These are phyloP conservation scores for Drosophila chauvacae DNA, from an alignment of 1,140 invertebrate species.

Conservation along the genomic window DNA sequence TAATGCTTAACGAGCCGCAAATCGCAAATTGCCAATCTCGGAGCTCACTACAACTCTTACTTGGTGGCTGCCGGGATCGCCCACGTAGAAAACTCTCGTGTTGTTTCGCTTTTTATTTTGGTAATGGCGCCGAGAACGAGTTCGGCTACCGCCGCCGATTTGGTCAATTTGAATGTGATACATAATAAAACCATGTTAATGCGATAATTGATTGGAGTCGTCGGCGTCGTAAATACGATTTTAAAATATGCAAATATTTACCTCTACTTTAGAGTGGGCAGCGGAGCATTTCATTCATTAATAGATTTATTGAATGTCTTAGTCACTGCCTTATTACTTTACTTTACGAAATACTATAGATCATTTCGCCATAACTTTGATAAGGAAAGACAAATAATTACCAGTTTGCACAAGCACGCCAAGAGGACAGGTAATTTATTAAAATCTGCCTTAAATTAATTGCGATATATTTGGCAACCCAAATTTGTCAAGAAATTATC, in stretches of 20 bases:
- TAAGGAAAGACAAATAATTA: conserved; percentile 3
- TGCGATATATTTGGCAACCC: not conserved
- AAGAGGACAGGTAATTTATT: conserved; percentile 21
- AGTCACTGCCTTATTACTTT: conserved; percentile 5
- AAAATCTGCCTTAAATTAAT: conserved; percentile 18
- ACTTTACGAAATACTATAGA: conserved; percentile 3
- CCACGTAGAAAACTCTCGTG: conserved; percentile 32
- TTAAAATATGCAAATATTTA: conserved; percentile 43
- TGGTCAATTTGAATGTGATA: conserved; percentile 46
- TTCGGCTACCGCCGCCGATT: conserved; percentile 32
- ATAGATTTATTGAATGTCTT: conserved; percentile 18
- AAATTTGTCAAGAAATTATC: conserved; percentile 35
- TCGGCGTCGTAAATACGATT: conserved; percentile 26
- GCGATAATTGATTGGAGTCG: conserved; percentile 50
- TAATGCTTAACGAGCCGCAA: conserved; percentile 41
- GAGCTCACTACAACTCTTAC: conserved; percentile 21
- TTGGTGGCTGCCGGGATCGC: conserved; percentile 21
- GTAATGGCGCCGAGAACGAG: conserved; percentile 56
- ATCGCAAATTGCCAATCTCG: conserved; percentile 13
- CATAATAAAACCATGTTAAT: conserved; percentile 57
- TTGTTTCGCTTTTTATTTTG: conserved; percentile 42
- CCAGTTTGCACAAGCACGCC: conserved; percentile 1
- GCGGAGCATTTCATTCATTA: conserved; percentile 29
- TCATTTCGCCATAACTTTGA: not conserved
- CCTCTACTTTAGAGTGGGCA: conserved; percentile 11